Conservation (phyloP, 1,140 invertebrate species). For the Anoplophora glabripennis region DNA sequence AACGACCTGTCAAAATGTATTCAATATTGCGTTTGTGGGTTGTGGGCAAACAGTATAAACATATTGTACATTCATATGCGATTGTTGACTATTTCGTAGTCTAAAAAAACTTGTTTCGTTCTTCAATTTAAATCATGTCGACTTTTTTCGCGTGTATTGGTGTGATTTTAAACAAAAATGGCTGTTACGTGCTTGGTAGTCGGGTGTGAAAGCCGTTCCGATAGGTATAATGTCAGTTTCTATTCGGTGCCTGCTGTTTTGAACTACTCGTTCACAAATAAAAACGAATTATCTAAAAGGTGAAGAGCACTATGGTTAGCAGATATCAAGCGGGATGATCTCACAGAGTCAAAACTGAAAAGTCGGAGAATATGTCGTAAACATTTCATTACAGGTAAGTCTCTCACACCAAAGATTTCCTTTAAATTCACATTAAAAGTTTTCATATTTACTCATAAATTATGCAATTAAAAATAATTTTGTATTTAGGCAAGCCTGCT, state of each 20-base stretch:
- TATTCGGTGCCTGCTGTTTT: background rate
- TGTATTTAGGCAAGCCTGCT: slow-evolving; percentile 20
- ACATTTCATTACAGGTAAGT: slow-evolving; percentile 18
- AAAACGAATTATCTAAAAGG: slow-evolving; percentile 13
- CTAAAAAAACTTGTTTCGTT: too few relatives aligned
- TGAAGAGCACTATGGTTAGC: slow-evolving; percentile 6
- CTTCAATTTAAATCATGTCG: too few relatives aligned
- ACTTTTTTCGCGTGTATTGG: too few relatives aligned
- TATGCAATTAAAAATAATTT: too few relatives aligned
- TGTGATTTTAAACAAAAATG: slow-evolving; percentile 1
- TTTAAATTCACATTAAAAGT: too few relatives aligned
- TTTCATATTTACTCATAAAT: too few relatives aligned
- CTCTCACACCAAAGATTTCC: too few relatives aligned
- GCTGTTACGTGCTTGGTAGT: slow-evolving; percentile 6
- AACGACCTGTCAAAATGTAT: too few relatives aligned
- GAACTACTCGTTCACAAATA: background rate
- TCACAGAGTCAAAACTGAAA: slow-evolving; percentile 11
- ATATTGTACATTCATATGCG: too few relatives aligned
- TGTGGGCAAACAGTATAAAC: too few relatives aligned
- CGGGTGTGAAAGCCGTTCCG: background rate
- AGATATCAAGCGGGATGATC: slow-evolving; percentile 11
- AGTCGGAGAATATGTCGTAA: slow-evolving; percentile 13
- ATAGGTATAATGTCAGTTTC: background rate
- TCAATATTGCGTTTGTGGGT: too few relatives aligned
- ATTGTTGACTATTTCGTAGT: too few relatives aligned